Evolutionary conservation across 2,797 vertebrate genomes (phyloP).

Genomic region (Caiman crocodilus): DNA sequence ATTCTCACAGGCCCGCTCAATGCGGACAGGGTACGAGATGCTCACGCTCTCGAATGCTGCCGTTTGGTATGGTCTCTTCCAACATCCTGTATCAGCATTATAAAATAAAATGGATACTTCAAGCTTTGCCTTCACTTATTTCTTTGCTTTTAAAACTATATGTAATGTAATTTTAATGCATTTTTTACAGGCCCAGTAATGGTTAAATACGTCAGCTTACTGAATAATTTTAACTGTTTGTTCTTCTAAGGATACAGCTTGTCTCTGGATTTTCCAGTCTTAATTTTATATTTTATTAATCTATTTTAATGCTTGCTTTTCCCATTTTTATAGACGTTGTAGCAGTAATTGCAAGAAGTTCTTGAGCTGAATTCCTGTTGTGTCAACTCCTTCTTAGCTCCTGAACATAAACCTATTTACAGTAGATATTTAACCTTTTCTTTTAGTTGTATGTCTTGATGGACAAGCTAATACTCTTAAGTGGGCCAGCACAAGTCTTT

Average conservation of each 20-base stretch:
- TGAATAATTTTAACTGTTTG: slow-evolving; percentile 97
- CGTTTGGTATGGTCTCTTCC: slow-evolving; percentile 99
- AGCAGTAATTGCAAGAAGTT: slow-evolving; percentile 96
- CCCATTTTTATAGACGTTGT: slow-evolving; percentile 94
- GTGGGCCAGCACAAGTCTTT: slow-evolving; percentile 80
- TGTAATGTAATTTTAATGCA: slow-evolving; percentile 94
- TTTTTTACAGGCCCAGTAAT: slow-evolving; percentile 99
- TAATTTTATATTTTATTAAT: slow-evolving; percentile 96
- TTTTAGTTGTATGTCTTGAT: slow-evolving; percentile 77
- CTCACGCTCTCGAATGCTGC: slow-evolving; percentile 99
- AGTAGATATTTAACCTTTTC: slow-evolving; percentile 78
- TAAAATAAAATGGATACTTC: slow-evolving; percentile 98
- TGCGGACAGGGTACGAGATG: slow-evolving; percentile 99
- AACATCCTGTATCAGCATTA: slow-evolving; percentile 99
- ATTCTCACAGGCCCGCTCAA: slow-evolving; percentile 99
- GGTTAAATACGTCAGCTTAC: slow-evolving; percentile 94
- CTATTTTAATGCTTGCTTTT: slow-evolving; percentile 99
- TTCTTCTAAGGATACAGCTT: slow-evolving; percentile 99
- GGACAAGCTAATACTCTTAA: slow-evolving; percentile 72
- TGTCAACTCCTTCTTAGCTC: slow-evolving; percentile 89
- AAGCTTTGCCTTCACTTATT: slow-evolving; percentile 96
- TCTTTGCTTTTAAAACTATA: slow-evolving; percentile 92
- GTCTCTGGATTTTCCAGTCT: slow-evolving; percentile 99
- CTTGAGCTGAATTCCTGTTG: slow-evolving; percentile 99
- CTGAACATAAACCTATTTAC: slow-evolving; percentile 73